A percentile compares a stretch with the other conserved stretches of the same genome.
These are phyloP conservation scores for Phrynocephalus versicolor DNA, from an alignment of 2,113 vertebrate species.

Conservation along the genomic window DNA sequence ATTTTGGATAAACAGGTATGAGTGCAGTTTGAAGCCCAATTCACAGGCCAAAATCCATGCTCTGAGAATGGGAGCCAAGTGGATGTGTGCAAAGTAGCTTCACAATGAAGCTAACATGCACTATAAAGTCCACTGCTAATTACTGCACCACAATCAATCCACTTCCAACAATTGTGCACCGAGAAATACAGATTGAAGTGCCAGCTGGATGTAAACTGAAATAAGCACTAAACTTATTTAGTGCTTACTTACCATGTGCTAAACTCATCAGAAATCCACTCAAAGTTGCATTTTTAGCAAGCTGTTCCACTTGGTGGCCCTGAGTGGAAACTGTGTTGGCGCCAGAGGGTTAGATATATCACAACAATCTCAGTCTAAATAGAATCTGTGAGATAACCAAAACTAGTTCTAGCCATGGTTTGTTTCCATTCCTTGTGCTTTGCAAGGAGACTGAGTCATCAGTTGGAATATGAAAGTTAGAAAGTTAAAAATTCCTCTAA, in stretches of 20 bases:
- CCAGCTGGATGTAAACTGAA: neutral
- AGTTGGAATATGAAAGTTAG: neutral
- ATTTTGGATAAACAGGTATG: neutral
- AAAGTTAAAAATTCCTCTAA: neutral
- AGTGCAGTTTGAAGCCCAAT: neutral
- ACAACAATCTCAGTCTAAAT: neutral
- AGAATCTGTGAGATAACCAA: neutral
- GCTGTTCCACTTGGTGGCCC: neutral
- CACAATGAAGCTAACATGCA: neutral
- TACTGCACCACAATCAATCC: neutral
- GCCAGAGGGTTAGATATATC: neutral
- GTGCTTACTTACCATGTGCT: neutral
- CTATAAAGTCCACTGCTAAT: neutral
- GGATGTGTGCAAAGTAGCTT: neutral
- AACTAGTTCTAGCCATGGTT: neutral
- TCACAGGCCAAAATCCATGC: neutral
- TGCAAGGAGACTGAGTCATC: neutral
- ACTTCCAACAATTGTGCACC: neutral
- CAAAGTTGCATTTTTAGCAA: neutral
- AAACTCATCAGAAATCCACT: neutral
- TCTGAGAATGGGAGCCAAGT: neutral
- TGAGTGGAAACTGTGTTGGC: neutral
- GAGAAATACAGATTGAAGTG: neutral
- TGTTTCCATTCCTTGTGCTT: neutral
- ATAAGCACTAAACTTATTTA: too few relatives aligned